These are phyloP conservation scores for Trematomus bernacchii DNA, from an alignment of 2,797 vertebrate species.

Conservation along the genomic window DNA sequence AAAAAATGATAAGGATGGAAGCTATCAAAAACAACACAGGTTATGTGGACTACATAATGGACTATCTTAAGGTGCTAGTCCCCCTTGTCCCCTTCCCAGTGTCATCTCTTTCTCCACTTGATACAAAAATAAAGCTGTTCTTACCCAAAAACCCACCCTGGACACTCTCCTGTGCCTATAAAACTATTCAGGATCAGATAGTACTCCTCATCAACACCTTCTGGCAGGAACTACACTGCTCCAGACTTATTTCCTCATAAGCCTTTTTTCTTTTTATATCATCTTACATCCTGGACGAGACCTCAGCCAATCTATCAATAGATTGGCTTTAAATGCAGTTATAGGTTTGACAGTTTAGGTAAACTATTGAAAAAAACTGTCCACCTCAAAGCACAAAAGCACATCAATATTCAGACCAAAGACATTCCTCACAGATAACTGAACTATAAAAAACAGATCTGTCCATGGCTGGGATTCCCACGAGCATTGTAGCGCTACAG, in stretches of 20 bases:
- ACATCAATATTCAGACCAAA: conserved; percentile 38
- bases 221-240: conserved; percentile 8
- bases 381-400: conserved; percentile 20
- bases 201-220: conserved; percentile 11
- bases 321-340: conserved; percentile 40
- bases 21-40: conserved; percentile 61
- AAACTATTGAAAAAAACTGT: conserved; percentile 23
- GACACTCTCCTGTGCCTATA: conserved; percentile 54
- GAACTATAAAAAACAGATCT: conserved; percentile 24
- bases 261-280: conserved; percentile 74
- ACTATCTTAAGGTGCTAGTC: conserved; percentile 39
- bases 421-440: conserved; percentile 25
- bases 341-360: conserved; percentile 23
- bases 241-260: conserved; percentile 9
- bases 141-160: conserved; percentile 60
- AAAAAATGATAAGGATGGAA: conserved; percentile 60
- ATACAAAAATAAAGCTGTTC: conserved; percentile 81
- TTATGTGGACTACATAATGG: conserved; percentile 58
- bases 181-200: conserved; percentile 56
- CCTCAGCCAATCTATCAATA: conserved; percentile 35
- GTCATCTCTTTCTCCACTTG: conserved; percentile 38
- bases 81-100: conserved; percentile 42
- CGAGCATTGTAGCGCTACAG: conserved; percentile 48
- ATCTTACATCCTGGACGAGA: conserved; percentile 35
- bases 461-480: conserved; percentile 39